Conservation (phyloP, 2,113 vertebrate species). For the Osmerus eperlanus region DNA sequence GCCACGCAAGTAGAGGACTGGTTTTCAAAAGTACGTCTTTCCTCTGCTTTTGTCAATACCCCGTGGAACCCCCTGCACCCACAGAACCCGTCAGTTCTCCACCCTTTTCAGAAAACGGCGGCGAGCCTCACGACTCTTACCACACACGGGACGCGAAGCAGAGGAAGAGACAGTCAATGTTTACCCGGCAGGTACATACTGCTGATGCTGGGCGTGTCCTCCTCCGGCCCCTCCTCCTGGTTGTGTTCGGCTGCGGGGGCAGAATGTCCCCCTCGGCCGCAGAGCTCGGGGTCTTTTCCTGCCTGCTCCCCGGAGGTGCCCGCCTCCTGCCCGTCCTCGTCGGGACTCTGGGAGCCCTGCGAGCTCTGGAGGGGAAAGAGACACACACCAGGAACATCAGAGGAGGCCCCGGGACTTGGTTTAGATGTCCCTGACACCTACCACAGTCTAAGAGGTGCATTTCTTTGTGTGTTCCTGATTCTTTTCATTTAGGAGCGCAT, state of each 20-base stretch:
- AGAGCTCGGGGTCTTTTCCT: constrained; percentile 51
- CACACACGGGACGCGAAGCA: background rate
- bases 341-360: constrained; percentile 59
- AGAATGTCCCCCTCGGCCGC: constrained; percentile 41
- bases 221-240: constrained; percentile 67
- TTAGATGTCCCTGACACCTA: no score
- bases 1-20: background rate
- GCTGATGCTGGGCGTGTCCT: constrained; percentile 66
- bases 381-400: background rate
- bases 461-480: no score
- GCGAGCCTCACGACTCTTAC: background rate
- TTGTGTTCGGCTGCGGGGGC: constrained; percentile 69
- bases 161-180: constrained; percentile 39
- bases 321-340: constrained; percentile 53
- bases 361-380: constrained; percentile 37
- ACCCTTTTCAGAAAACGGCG: no score
- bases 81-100: background rate
- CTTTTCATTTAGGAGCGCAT: no score
- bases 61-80: no score
- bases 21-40: background rate
- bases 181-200: constrained; percentile 77
- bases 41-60: no score
- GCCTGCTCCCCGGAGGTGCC: constrained; percentile 50
- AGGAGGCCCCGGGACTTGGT: no score
- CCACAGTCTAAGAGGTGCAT: no score